Base-by-base conservation (phyloP, 2,888 invertebrate species). In the Kuschelorhynchus macadamiae region DNA sequence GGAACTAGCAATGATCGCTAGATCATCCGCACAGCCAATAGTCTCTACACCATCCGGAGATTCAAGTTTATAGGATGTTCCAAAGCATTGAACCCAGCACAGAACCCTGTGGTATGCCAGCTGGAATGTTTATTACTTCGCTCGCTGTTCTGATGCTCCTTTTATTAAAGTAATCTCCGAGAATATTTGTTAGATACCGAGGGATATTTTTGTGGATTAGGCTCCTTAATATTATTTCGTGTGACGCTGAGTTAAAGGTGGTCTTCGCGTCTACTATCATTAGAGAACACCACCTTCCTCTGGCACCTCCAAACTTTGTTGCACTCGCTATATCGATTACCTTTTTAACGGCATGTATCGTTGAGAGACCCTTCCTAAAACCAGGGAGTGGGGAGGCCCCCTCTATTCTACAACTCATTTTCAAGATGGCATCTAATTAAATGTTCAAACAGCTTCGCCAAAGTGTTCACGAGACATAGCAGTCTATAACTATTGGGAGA, bases 241-340 rank as follows among this genome's bases (percentile, higher is more conserved):
- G 11, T 59, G 39, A 30, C 4, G 65, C 59, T 4, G 49, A 25
- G n/a, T 68, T 68, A 46, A 68, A 67, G 1, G 65, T 59, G 25
- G 59, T 57, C 11, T 59, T 30, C 0, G 60, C 59, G 17, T 67
- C 68, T 1, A 57, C 11, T 17, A 21, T 16, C 2, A 41, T 17
- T 25, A 65, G n/a, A 0, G 18, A 44, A 4, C 56, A 21, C 32
- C 16, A 49, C 7, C 41, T 5, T 4, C n/a, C 41, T 4, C 41
- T n/a, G 5, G 3, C n/a, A n/a, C 4, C 41, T 12, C n/a, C 18
- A 4, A 5, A 11, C 16, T 14, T 39, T 8, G n/a, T 25, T 11
- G 8, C 16, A 32, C 12, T 30, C 8, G 52, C 52, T 12, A 9
- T 14, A 7, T 30, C 1, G 14, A 52, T 32, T 8, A 62, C 44